These are phyloP conservation scores for Neuroterus valhalla DNA, from an alignment of 1,140 invertebrate species.

Conservation along the genomic window DNA sequence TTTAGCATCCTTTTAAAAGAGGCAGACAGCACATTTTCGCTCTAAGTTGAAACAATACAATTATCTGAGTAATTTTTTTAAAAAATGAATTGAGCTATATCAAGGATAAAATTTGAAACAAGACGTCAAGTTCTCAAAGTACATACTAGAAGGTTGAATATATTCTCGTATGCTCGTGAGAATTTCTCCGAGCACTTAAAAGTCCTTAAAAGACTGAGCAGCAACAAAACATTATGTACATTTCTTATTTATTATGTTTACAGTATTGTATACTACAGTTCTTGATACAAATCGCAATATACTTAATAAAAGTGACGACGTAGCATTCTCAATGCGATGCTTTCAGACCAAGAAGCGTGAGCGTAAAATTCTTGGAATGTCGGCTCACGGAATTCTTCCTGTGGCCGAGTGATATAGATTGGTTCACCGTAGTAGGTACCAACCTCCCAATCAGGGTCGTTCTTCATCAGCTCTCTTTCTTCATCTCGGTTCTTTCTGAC, in stretches of 20 bases:
- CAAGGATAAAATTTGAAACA: too few relatives aligned
- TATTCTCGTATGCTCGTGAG: too few relatives aligned
- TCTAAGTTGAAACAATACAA: too few relatives aligned
- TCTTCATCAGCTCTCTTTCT: constrained; percentile 90
- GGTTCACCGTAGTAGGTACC: constrained; percentile 91
- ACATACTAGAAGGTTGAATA: too few relatives aligned
- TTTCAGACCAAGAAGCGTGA: constrained; percentile 68
- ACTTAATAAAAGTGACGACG: constrained; percentile 36
- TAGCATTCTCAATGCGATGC: background rate
- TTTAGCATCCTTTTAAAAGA: too few relatives aligned
- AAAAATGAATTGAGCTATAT: too few relatives aligned
- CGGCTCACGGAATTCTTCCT: constrained; percentile 78
- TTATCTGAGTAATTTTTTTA: too few relatives aligned
- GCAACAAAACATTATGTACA: constrained; percentile 34
- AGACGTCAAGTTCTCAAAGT: too few relatives aligned
- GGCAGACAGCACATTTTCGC: too few relatives aligned
- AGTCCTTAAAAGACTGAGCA: too few relatives aligned
- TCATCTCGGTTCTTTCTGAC: constrained; percentile 86
- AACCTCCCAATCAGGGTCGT: constrained; percentile 91
- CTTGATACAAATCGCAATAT: constrained; percentile 21
- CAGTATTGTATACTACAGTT: constrained; percentile 31
- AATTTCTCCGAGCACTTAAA: too few relatives aligned
- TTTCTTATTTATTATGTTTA: constrained; percentile 29
- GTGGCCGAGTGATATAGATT: constrained; percentile 77
- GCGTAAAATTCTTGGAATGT: constrained; percentile 83